Evolutionary conservation across 2,113 vertebrate species (phyloP).

Genomic region (Micronisus gabar): DNA sequence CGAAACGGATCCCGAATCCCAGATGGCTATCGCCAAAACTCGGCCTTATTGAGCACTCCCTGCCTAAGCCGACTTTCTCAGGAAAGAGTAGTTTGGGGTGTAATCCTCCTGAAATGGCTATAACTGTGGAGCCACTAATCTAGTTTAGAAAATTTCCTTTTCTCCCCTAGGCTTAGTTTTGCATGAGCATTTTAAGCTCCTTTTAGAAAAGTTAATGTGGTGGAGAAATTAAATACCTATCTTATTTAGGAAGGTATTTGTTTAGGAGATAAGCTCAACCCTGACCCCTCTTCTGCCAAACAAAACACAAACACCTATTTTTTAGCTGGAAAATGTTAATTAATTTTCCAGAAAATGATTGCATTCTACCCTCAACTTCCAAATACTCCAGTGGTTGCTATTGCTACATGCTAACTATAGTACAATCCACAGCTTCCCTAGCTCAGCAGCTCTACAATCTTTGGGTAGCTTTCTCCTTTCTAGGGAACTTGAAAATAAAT

Average conservation of each 20-base stretch:
- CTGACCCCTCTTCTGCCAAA: constrained; percentile 30
- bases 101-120: neutral
- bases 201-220: constrained; percentile 41
- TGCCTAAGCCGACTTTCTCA: neutral
- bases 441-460: neutral
- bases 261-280: constrained; percentile 45
- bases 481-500: constrained; percentile 55
- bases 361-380: neutral
- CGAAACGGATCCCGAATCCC: neutral
- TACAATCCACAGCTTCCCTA: neutral
- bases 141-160: constrained; percentile 26
- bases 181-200: constrained; percentile 23
- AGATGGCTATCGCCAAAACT: neutral
- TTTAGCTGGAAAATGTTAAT: constrained; percentile 43
- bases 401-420: neutral
- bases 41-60: neutral
- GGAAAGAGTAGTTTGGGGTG: neutral
- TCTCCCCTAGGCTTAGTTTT: constrained; percentile 14
- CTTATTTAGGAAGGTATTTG: constrained; percentile 45
- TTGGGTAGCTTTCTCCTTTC: constrained; percentile 24
- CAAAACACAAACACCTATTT: constrained; percentile 35
- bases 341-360: constrained; percentile 44
- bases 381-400: neutral
- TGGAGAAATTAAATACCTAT: constrained; percentile 40
- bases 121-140: neutral